These are phyloP conservation scores for Carcharodon carcharias DNA, from an alignment of 2,797 vertebrate species.

Conservation along the genomic window DNA sequence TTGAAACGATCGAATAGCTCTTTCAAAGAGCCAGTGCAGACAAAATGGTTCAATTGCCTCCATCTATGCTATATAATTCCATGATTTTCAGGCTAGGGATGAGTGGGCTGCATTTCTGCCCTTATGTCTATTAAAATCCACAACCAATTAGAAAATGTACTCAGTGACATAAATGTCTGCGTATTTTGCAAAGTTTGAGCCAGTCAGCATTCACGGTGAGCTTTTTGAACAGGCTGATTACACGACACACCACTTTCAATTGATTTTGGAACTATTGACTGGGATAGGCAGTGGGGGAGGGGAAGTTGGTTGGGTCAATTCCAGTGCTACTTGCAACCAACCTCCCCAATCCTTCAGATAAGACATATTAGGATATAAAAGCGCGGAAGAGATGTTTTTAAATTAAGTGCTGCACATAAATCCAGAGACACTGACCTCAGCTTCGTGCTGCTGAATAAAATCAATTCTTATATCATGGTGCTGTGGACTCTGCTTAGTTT, in stretches of 20 bases:
- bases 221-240: neutral
- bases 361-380: conserved; percentile 15
- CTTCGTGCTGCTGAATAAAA: conserved; percentile 32
- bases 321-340: neutral
- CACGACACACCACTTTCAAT: neutral
- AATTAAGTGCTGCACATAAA: conserved; percentile 21
- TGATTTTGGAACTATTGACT: neutral
- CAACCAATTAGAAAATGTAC: neutral
- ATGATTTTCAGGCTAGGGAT: neutral
- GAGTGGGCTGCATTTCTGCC: neutral
- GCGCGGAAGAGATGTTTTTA: conserved; percentile 18
- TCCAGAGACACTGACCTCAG: conserved; percentile 27
- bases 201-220: neutral
- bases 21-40: neutral
- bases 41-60: neutral
- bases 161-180: neutral
- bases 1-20: neutral
- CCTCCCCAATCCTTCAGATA: neutral
- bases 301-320: neutral
- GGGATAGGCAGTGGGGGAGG: too few relatives aligned
- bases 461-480: conserved; percentile 14
- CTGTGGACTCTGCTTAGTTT: conserved; percentile 1
- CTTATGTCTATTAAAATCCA: neutral
- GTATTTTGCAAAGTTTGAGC: neutral
- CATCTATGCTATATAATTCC: neutral